Base-by-base conservation (phyloP, 2,888 invertebrate genomes). In the Griposia aprilina region DNA sequence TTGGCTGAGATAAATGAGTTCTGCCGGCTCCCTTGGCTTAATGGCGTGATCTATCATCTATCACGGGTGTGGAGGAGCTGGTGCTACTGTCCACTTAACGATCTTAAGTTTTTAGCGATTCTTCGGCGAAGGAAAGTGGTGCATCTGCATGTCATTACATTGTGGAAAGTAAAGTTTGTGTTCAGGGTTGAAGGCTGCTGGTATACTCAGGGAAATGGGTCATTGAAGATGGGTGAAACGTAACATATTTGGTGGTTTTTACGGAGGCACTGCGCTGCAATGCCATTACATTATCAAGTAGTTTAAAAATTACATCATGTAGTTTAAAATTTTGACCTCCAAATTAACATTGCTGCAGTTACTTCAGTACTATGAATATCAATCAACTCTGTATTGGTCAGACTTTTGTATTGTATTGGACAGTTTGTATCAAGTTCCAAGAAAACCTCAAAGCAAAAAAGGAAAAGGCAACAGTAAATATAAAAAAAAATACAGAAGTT, bases 31-130 rank as follows among this genome's bases (percentile, higher is more conserved):
- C 84, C 85, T 67, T 70, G 65, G 85, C 88, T 84, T 88, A 90
- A 90, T 90, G 87, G 83, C 74, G 81, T 78, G 85, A 90, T 90
- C 84, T 81, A 90, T 88, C 90, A 88, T 88, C 85, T 80, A 88
- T 84, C 76, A 81, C 67, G 60, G 68, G 68, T 85, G 84, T 87
- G 72, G 62, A 67, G 81, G 63, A 83, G 76, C 78, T 69, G 80
- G 48, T 75, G 80, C 67, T 80, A 41, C 74, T 77, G 82, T 80
- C 88, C 83, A 82, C 74, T 76, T 78, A 78, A 71, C 67, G 79
- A 62, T 81, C 78, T 78, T 85, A 82, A 87, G 82, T 85, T 87
- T 87, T 78, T 62, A 77, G 50, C 57, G 30, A 69, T 71, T 76
- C 73, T 74, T 76, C 20, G 45, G 13, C 20, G n/a, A 48, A 60